These are phyloP conservation scores for Clarias laeviceps DNA, from an alignment of 2,797 vertebrate species.

Conservation along the genomic window DNA sequence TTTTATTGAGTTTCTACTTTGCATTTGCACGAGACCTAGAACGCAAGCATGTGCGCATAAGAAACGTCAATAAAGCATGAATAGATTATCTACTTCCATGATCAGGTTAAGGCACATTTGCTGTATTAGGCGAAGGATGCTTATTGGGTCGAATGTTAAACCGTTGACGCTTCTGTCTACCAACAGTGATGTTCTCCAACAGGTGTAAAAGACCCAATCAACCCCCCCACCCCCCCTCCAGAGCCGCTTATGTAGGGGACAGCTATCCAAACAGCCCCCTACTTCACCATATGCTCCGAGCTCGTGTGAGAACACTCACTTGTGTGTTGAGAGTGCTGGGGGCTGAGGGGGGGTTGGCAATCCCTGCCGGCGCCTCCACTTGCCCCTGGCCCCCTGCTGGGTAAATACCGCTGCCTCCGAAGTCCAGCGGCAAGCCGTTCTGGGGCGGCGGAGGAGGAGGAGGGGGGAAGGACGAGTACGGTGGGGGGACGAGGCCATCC, in stretches of 20 bases:
- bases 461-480: conserved; percentile 78
- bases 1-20: neutral
- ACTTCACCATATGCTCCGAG: conserved; percentile 33
- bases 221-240: neutral
- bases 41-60: neutral
- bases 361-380: conserved; percentile 69
- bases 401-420: conserved; percentile 72
- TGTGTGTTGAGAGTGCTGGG: conserved; percentile 71
- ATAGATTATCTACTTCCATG: neutral
- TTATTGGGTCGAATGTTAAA: neutral
- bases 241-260: neutral
- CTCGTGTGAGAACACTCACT: conserved; percentile 66
- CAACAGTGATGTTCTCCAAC: neutral
- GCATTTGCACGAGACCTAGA: neutral
- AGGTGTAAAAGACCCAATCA: conserved; percentile 38
- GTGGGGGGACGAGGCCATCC: conserved; percentile 77
- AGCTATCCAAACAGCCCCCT: conserved; percentile 26
- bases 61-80: conserved; percentile 7
- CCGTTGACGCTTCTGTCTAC: neutral
- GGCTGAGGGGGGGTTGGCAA: conserved; percentile 63
- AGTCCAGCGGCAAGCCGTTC: conserved; percentile 80
- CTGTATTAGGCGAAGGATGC: neutral
- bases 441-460: conserved; percentile 80
- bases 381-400: conserved; percentile 75
- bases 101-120: neutral